Conservation (phyloP, 2,888 invertebrate genomes). For the Adelphocoris suturalis region DNA sequence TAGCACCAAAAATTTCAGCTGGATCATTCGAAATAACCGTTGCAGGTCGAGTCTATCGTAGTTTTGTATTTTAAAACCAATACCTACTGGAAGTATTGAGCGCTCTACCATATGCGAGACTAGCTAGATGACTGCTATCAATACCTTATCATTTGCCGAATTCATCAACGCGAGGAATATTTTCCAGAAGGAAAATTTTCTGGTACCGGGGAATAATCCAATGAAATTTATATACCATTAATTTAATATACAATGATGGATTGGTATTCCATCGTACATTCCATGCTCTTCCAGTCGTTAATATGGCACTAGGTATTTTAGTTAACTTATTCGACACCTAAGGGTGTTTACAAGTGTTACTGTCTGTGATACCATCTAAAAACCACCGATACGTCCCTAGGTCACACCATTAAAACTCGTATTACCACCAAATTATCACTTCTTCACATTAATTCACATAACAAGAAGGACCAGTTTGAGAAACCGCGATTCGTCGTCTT, state of each 20-base stretch:
- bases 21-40: not conserved
- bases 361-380: not conserved
- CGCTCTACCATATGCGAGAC: not conserved
- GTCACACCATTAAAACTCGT: not conserved
- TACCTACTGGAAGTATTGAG: conserved; percentile 3
- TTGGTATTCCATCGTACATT: not conserved
- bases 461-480: not conserved
- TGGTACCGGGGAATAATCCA: not conserved
- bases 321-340: not conserved
- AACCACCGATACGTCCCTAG: conserved; percentile 1
- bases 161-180: not conserved
- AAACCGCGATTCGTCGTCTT: not conserved
- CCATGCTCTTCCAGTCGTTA: not conserved
- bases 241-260: not conserved
- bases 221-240: not conserved
- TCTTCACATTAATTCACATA: not conserved
- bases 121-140: not conserved
- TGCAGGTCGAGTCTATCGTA: not conserved
- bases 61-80: not conserved
- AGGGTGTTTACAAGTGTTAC: not conserved
- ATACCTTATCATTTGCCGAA: not conserved
- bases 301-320: not conserved
- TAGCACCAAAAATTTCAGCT: conserved; percentile 36
- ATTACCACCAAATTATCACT: not conserved
- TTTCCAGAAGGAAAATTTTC: not conserved